Evolutionary conservation across 2,113 vertebrate genomes (phyloP).

Genomic region (Zosterops borbonicus): DNA sequence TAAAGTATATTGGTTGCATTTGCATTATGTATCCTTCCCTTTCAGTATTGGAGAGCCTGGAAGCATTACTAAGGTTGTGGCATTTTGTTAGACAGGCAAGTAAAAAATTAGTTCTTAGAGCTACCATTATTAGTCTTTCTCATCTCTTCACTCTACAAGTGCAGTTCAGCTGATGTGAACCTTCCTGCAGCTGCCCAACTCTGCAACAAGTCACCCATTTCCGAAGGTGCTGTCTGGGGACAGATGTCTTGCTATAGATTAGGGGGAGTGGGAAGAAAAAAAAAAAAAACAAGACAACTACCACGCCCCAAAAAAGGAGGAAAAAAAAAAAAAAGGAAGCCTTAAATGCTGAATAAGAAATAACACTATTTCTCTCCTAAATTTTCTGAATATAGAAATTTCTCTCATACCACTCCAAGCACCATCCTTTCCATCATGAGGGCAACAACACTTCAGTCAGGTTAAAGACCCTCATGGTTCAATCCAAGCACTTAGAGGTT

Average conservation of each 20-base stretch:
- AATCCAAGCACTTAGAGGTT: neutral
- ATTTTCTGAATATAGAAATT: neutral
- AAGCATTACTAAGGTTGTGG: neutral
- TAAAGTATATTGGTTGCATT: neutral
- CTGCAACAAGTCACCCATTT: neutral
- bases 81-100: neutral
- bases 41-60: neutral
- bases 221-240: neutral
- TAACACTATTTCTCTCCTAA: neutral
- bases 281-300: neutral
- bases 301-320: accelerated
- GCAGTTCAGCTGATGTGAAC: neutral
- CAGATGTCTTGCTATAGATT: neutral
- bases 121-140: neutral
- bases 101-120: neutral
- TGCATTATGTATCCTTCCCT: neutral
- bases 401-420: neutral
- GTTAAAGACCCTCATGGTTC: neutral
- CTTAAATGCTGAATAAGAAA: neutral
- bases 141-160: neutral
- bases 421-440: neutral
- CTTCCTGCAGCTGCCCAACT: neutral
- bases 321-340: neutral
- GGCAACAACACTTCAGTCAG: neutral
- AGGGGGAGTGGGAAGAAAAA: neutral